Evolutionary conservation across 1,140 invertebrate species (phyloP), one percentile per base, ranked within the genome.

Genomic region (Plodia interpunctella): DNA sequence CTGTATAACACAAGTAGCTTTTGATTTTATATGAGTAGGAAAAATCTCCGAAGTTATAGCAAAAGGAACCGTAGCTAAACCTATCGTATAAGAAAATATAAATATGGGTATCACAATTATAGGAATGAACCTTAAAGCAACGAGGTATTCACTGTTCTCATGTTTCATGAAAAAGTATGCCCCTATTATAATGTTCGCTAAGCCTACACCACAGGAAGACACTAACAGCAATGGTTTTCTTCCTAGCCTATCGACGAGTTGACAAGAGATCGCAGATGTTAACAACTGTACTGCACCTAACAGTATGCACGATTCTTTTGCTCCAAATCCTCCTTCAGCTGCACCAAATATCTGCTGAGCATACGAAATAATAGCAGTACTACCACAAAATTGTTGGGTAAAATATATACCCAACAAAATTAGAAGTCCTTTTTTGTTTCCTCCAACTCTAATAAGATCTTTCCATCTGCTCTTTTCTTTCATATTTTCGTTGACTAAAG

Each of bases 11-110:
- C 90, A 90, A 28, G 88, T 90, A 6, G 95, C 95, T 59, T 92
- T 90, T 15, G 93, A 93, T 78, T 94, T 93, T n/a, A 94, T 91
- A 65, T 93, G 91, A 0, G 93, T 91, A 0, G 94, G 93, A 71
- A 96, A 95, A 62, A 95, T 88, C 86, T 96, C 95, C 13, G 94
- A 93, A 62, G 95, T 92, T 50, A 96, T 91, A 10, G 94, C 91
- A 75, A 93, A 93, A 2, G 95, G 94, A 38, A 96, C 93, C 0
- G 94, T 93, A 10, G 93, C 91, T 78, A 95, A 90, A 6, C 95
- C 95, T 62, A 95, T 86, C 25, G 91, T 92, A 77, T 94, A 96
- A 1, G 92, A 92, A 55, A 94, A 90, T 70, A 95, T 94, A 78
- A 94, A 96, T 19, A 93, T 78, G 8, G 94, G 92, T 53, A 96